Base-by-base conservation (phyloP, 2,888 invertebrate species). In the Nysson spinosus region DNA sequence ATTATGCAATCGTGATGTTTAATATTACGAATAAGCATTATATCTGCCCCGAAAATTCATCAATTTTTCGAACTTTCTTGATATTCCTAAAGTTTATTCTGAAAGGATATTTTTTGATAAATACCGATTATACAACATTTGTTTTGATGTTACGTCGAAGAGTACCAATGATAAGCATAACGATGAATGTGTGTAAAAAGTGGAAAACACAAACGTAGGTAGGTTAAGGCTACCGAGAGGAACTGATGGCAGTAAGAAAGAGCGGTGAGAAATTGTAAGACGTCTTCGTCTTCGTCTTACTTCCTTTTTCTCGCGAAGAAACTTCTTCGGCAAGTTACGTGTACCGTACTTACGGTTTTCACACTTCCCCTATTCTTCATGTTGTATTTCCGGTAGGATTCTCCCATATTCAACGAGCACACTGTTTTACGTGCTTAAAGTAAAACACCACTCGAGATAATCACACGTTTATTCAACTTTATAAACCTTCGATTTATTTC, bases 191-290 rank as follows among this genome's bases (percentile, higher is more conserved):
- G 19, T 20, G 51, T 11, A 7, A 28, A 16, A 35, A 35, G 44
- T 43, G 34, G 34, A 26, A 35, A 20, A 32, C 37, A 52, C 42
- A 49, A 24, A 44, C 28, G 14, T 3, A 35, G 20, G 46, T 12
- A 35, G 39, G 46, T 44, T 14, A 22, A 37, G 35, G 63, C 57
- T 40, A 52, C 37, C 47, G 37, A 54, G 63, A 55, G 30, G 28
- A 58, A 40, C 20, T 49, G 57, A 54, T 49, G 46, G 19, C 37
- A 51, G 61, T 26, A 60, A 40, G 60, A 62, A 65, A 47, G 62
- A 65, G 56, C 71, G 51, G 42, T 67, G 54, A 73, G 66, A 68
- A 71, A 73, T 68, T 44, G 55, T 11, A 20, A 46, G 28, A 28
- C 22, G 35, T 39, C 62, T 66, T 47, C 30, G 20, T 37, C 39